Evolutionary conservation across 2,888 invertebrate species (phyloP), one percentile per base, ranked within the genome.

Genomic region (Aspidapion aeneum): DNA sequence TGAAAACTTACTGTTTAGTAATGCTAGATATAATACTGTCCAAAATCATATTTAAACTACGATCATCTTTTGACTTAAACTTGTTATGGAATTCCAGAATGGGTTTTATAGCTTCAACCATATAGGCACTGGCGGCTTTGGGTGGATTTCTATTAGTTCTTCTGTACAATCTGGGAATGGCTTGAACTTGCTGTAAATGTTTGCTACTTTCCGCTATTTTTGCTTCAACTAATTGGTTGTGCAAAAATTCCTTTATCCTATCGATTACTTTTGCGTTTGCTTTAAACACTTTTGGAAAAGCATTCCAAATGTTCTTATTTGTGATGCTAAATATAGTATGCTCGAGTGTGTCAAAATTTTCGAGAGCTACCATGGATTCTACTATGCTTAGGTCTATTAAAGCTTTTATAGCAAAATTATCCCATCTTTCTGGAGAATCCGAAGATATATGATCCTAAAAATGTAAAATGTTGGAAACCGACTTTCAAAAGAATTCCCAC

Each of bases 101-200:
- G 1, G 87, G 85, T 59, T 71, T 70, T 3, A 75, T 65, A 56
- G 75, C 74, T 61, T 77, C 74, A 18, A 73, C 66, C 66, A 79
- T 87, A 75, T 96, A 97, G 18, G 84, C 79, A 67, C 94, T 94
- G 48, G 91, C 87, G 72, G 90, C 90, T 1, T 87, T 88, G 0
- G 96, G 96, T 21, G 90, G 84, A 70, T 91, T 94, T 67, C 94
- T 86, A 77, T 97, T 97, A 0, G 97, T 97, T 78, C 95, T 90
- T 61, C 96, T 84, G 78, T 94, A 98, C 62, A 97, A 82, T 66
- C 97, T 85, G 1, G 98, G 98, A 79, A 98, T 93, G 77, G 98
- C 96, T 71, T 89, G 91, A 2, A 98, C 95, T 83, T 91, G 90
- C 67, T 89, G 88, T 70, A 93, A 82, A 70, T 88, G 86, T 20